Evolutionary conservation across 2,797 vertebrate species (phyloP).

Genomic region (Paramormyrops hopkinsi): DNA sequence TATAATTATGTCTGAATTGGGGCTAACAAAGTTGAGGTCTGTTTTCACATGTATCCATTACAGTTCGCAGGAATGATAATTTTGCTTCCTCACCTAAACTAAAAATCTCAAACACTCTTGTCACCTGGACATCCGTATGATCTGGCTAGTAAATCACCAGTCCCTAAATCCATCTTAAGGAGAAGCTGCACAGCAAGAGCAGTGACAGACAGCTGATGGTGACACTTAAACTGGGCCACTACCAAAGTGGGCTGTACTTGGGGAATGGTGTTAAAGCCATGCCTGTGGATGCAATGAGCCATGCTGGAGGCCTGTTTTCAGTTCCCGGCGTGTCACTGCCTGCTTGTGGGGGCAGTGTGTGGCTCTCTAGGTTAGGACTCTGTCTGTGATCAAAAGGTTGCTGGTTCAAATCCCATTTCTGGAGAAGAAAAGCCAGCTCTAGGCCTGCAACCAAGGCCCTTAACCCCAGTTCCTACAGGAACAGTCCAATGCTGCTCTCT

Average conservation of each 20-base stretch:
- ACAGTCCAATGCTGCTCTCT: not conserved
- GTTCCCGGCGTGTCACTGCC: not conserved
- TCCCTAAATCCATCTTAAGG: not conserved
- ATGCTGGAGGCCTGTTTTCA: not conserved
- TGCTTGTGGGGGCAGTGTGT: not conserved
- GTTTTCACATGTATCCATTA: not conserved
- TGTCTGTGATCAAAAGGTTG: not conserved
- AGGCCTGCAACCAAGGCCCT: not conserved
- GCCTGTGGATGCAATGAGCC: not conserved
- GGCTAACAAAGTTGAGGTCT: not conserved
- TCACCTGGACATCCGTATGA: not conserved
- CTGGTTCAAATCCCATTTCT: not conserved
- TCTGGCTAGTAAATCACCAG: not conserved
- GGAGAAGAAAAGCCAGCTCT: not conserved
- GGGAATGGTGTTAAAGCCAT: not conserved
- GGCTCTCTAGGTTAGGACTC: not conserved
- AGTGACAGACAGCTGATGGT: not conserved
- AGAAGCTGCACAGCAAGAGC: not conserved
- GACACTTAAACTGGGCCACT: not conserved
- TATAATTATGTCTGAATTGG: not conserved
- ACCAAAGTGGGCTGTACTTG: not conserved
- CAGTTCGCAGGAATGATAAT: not conserved
- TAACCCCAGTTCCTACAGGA: not conserved
- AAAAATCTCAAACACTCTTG: not conserved
- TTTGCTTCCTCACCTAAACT: not conserved